These are phyloP conservation scores for Candoia aspera DNA, from an alignment of 2,113 vertebrate species.

Conservation along the genomic window DNA sequence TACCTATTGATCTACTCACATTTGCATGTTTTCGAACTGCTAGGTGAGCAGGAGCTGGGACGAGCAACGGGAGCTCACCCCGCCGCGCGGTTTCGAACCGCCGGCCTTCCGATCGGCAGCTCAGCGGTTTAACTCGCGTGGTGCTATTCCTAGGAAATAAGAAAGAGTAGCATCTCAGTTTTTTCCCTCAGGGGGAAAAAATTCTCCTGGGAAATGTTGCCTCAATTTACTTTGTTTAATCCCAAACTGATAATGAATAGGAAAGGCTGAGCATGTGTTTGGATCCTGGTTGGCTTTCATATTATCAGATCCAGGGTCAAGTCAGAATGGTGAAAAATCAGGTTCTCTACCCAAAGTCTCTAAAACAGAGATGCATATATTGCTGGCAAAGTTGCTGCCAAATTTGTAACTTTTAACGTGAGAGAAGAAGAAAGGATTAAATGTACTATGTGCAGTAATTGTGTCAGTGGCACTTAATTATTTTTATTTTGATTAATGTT, in stretches of 20 bases:
- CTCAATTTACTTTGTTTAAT: not conserved
- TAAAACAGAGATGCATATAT: not conserved
- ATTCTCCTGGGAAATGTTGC: not conserved
- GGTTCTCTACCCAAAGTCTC: not conserved
- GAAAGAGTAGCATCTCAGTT: not conserved
- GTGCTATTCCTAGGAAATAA: not conserved
- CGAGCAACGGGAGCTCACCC: too few relatives aligned
- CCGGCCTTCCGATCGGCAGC: too few relatives aligned
- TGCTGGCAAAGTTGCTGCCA: not conserved
- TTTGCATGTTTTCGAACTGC: too few relatives aligned
- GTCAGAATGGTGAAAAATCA: not conserved
- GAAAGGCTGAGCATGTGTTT: not conserved
- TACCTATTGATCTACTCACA: too few relatives aligned
- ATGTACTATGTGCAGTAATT: not conserved
- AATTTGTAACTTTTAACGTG: not conserved
- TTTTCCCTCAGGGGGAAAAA: not conserved
- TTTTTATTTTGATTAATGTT: not conserved
- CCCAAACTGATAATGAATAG: not conserved
- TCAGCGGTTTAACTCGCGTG: too few relatives aligned
- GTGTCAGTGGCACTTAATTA: not conserved
- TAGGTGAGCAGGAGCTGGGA: too few relatives aligned
- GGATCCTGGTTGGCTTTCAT: not conserved
- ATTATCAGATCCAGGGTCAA: not conserved
- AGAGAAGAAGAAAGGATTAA: not conserved
- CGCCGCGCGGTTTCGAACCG: too few relatives aligned